Conservation (phyloP, 2,113 vertebrate genomes). For the Gobius niger region DNA sequence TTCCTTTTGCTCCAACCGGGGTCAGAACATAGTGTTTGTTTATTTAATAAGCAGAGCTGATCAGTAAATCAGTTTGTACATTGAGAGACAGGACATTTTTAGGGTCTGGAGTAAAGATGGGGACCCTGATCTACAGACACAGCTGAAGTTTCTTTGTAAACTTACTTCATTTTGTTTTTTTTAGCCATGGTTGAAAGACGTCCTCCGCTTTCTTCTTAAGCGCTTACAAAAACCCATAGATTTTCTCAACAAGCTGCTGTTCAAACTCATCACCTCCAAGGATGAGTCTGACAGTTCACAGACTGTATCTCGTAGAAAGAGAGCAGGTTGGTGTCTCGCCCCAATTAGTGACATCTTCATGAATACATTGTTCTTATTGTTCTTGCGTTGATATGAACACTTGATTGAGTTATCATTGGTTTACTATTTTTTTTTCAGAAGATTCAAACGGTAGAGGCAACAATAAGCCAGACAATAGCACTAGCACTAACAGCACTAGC, state of each 20-base stretch:
- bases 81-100: too few species aligned
- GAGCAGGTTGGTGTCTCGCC: slow-evolving; percentile 39
- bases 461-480: background rate
- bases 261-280: slow-evolving; percentile 31
- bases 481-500: fast-evolving
- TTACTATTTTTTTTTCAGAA: background rate
- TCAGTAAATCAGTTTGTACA: too few species aligned
- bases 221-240: background rate
- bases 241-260: slow-evolving; percentile 55
- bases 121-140: background rate
- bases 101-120: too few species aligned
- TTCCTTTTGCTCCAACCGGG: too few species aligned
- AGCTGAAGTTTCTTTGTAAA: background rate
- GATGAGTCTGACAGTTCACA: slow-evolving; percentile 1
- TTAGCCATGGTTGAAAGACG: slow-evolving; percentile 65
- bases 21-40: too few species aligned
- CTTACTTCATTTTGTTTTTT: background rate
- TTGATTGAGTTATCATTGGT: too few species aligned
- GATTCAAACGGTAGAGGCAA: background rate
- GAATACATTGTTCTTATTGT: background rate
- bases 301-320: slow-evolving; percentile 35
- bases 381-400: too few species aligned
- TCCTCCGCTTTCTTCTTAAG: slow-evolving; percentile 52
- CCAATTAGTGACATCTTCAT: background rate
- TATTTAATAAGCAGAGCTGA: too few species aligned